A percentile compares a stretch with the other conserved stretches of the same genome.
phyloP scores from a whole-genome alignment of 2,113 vertebrate species.

The Ictalurus punctatus region DNA sequence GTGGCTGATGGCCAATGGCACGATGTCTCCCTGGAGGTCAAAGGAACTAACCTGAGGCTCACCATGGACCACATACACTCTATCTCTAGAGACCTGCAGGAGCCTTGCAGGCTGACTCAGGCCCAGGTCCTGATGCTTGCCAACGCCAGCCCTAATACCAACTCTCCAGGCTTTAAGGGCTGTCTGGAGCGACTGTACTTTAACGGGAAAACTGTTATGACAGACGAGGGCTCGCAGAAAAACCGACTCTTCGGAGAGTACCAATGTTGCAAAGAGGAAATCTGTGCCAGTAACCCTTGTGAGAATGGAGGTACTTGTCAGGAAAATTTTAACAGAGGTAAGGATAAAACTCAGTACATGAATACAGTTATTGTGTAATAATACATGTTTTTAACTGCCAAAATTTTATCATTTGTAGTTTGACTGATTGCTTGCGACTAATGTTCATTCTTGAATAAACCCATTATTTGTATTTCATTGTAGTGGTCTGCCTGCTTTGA shows the following conservation, averaged over 20 bases:
- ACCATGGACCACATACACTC: conserved; percentile 72
- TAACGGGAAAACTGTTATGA: conserved; percentile 72
- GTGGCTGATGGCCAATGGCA: conserved; percentile 84
- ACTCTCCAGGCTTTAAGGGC: conserved; percentile 76
- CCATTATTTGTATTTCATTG: neutral
- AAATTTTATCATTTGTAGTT: neutral
- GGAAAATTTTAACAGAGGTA: conserved; percentile 76
- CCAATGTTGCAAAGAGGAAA: conserved; percentile 74
- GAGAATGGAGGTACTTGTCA: conserved; percentile 81
- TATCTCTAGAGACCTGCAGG: conserved; percentile 60
- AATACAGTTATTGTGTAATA: neutral
- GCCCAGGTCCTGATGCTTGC: conserved; percentile 77
- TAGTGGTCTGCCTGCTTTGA: neutral
- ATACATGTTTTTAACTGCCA: neutral
- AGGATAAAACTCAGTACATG: conserved; percentile 27
- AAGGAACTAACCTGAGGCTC: conserved; percentile 68
- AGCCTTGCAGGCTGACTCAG: conserved; percentile 69
- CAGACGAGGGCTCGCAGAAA: conserved; percentile 59
- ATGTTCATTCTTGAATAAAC: neutral
- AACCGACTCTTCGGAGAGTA: conserved; percentile 76
- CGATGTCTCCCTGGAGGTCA: conserved; percentile 80
- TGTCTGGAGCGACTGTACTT: conserved; percentile 83
- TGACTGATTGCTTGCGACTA: neutral
- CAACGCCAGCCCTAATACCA: conserved; percentile 21
- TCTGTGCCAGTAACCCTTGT: conserved; percentile 78